phyloP scores from a whole-genome alignment of 2,113 vertebrate species.

The Malaclemys terrapin region DNA sequence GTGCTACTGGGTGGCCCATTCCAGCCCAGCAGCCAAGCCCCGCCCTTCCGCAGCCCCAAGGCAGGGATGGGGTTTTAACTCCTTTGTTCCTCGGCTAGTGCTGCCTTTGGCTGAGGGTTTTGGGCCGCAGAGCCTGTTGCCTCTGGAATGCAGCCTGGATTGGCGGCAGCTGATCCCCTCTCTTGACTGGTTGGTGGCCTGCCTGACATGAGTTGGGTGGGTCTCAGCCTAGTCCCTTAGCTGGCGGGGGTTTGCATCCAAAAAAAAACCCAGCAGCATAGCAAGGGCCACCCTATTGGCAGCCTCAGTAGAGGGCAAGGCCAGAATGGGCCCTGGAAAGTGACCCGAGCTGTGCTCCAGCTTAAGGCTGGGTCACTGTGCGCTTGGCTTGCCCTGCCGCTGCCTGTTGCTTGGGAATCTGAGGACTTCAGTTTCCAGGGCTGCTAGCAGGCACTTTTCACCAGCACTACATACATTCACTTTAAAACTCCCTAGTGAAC shows the following conservation, averaged over 20 bases:
- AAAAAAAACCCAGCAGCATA: neutral
- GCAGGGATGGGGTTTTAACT: neutral
- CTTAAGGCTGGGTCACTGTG: no score
- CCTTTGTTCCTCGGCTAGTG: neutral
- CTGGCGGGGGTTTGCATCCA: neutral
- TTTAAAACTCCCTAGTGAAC: neutral
- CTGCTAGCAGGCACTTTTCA: no score
- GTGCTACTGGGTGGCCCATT: neutral
- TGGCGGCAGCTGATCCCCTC: no score
- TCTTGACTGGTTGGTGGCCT: neutral
- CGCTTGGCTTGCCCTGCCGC: no score
- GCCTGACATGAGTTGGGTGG: neutral
- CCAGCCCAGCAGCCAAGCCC: neutral
- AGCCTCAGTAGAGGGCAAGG: neutral
- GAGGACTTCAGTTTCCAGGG: neutral
- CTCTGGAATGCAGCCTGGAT: neutral
- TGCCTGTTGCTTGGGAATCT: neutral
- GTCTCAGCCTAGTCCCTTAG: neutral
- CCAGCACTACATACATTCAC: neutral
- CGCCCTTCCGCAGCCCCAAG: neutral
- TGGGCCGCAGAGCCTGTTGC: neutral
- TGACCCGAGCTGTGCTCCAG: neutral
- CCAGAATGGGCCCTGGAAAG: neutral
- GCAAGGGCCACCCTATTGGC: neutral
- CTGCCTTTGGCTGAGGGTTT: no score